Evolutionary conservation across 2,888 invertebrate species (phyloP).

Genomic region (Ennomos quercinarius): DNA sequence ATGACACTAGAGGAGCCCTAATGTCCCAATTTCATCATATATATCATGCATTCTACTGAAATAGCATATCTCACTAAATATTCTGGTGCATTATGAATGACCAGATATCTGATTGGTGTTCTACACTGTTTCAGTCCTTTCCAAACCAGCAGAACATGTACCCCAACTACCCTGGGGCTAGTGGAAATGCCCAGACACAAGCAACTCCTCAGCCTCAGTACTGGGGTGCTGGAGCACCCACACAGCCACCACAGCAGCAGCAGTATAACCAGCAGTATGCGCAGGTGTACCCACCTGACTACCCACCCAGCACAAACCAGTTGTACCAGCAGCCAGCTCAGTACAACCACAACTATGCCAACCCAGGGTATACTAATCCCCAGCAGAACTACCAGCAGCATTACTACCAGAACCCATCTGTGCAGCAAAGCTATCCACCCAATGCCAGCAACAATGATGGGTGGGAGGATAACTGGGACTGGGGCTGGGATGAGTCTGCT

Average conservation of each 20-base stretch:
- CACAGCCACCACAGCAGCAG: slow-evolving; percentile 40
- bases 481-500: slow-evolving; percentile 86
- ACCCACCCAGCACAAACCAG: slow-evolving; percentile 66
- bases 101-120: neutral
- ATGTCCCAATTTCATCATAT: too few relatives aligned
- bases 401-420: slow-evolving; percentile 45
- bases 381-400: slow-evolving; percentile 47
- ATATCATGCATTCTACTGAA: too few relatives aligned
- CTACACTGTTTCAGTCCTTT: slow-evolving; percentile 63
- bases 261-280: slow-evolving; percentile 78
- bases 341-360: slow-evolving; percentile 41
- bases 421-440: slow-evolving; percentile 65
- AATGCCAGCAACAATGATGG: slow-evolving; percentile 61
- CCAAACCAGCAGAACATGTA: slow-evolving; percentile 70
- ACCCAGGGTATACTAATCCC: slow-evolving; percentile 33
- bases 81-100: too few relatives aligned
- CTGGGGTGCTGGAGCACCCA: slow-evolving; percentile 54
- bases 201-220: slow-evolving; percentile 60
- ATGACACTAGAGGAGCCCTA: too few relatives aligned
- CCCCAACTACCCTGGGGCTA: slow-evolving; percentile 60
- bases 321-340: slow-evolving; percentile 57
- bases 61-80: too few relatives aligned
- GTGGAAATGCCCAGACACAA: slow-evolving; percentile 43
- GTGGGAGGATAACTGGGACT: slow-evolving; percentile 84
- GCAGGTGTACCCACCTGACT: slow-evolving; percentile 68